Evolutionary conservation across 2,797 vertebrate genomes (phyloP).

Genomic region (Phylloscopus collybita): DNA sequence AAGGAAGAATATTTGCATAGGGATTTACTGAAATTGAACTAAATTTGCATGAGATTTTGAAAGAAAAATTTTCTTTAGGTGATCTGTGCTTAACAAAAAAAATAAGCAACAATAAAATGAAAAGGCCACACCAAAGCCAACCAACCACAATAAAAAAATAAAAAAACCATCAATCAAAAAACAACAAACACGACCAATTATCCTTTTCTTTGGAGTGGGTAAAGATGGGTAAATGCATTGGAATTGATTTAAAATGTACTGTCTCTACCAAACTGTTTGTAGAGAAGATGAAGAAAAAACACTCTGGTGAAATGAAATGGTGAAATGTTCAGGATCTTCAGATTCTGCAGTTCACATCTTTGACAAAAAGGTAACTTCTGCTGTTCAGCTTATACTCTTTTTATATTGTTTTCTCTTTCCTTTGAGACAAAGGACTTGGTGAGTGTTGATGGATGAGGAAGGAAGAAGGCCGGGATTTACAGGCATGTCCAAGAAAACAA

Average conservation of each 20-base stretch:
- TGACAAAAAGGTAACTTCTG: not conserved
- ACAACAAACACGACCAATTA: not conserved
- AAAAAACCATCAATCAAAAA: not conserved
- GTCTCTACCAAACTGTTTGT: not conserved
- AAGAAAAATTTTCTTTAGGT: not conserved
- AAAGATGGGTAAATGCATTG: not conserved
- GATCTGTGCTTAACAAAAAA: not conserved
- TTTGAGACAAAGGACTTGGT: not conserved
- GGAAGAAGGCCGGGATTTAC: not conserved
- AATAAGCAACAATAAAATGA: not conserved
- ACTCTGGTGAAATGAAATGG: not conserved
- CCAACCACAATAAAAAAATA: not conserved
- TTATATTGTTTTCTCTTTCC: not conserved
- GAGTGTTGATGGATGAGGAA: not conserved
- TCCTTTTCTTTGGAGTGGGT: not conserved
- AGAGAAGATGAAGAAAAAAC: not conserved
- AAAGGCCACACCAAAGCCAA: not conserved
- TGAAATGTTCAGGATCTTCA: not conserved
- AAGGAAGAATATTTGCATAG: conserved; percentile 2
- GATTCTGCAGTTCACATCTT: not conserved
- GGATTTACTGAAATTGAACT: not conserved
- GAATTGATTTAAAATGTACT: not conserved
- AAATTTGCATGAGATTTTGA: conserved; percentile 2
- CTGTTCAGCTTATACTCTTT: not conserved
- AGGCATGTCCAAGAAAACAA: not conserved